These are phyloP conservation scores for Heterodera carotae DNA, from an alignment of 1,140 invertebrate genomes.

Conservation along the genomic window DNA sequence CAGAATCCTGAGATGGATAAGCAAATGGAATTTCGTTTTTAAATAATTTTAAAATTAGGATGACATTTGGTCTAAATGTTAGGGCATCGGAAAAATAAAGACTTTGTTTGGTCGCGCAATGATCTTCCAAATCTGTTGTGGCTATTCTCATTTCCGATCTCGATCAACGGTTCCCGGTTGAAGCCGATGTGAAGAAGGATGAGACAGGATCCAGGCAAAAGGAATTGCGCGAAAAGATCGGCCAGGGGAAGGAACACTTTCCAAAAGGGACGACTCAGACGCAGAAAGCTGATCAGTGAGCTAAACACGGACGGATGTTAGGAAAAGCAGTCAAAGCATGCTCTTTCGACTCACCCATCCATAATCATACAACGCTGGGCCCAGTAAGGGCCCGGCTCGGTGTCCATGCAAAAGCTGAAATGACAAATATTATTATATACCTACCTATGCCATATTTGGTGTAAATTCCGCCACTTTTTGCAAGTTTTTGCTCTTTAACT, in stretches of 20 bases:
- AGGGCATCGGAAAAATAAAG: too few species aligned
- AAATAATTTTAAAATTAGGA: slow-evolving; percentile 35
- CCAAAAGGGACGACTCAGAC: slow-evolving; percentile 54
- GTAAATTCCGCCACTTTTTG: too few species aligned
- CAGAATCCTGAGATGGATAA: slow-evolving; percentile 49
- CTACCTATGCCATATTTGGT: too few species aligned
- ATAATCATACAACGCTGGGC: slow-evolving; percentile 55
- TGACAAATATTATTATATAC: too few species aligned
- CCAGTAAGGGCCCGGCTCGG: slow-evolving; percentile 62
- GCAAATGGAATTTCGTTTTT: too few species aligned
- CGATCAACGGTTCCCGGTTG: slow-evolving; percentile 60
- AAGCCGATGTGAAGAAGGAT: slow-evolving; percentile 61
- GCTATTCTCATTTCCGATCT: slow-evolving; percentile 56
- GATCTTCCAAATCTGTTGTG: slow-evolving; percentile 62
- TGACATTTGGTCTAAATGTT: too few species aligned
- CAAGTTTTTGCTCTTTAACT: too few species aligned
- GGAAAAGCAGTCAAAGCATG: too few species aligned
- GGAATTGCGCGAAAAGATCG: slow-evolving; percentile 63
- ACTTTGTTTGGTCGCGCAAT: slow-evolving; percentile 49
- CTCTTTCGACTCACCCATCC: neutral
- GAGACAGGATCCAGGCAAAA: slow-evolving; percentile 59
- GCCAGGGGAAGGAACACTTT: slow-evolving; percentile 59
- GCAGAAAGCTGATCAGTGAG: slow-evolving; percentile 57
- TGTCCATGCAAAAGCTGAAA: slow-evolving; percentile 46
- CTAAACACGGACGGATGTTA: slow-evolving; percentile 46